Evolutionary conservation across 2,797 vertebrate species (phyloP), one percentile per base, ranked within the genome.

Genomic region (Mormyrus proboscirostris): DNA sequence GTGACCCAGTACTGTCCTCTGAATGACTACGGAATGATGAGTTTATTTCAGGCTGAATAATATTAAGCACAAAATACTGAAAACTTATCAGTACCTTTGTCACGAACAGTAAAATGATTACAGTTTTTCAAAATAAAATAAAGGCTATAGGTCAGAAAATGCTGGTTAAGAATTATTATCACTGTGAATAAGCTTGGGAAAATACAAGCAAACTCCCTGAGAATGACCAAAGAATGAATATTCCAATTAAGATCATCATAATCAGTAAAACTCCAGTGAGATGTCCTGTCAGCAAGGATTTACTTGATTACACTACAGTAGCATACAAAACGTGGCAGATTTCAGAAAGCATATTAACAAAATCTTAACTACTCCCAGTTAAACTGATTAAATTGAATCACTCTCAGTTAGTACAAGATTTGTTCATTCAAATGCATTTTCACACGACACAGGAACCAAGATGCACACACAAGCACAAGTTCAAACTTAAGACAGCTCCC

Each of bases 391-490:
- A 82, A 82, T 10, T 9, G 38, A 44, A 82, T 44, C 76, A 44
- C 41, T 33, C 76, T 47, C 76, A n/a, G 41, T 79, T 79, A 82
- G 47, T 47, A 82, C 38, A 82, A 47, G 19, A 82, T 47, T 47
- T 47, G 76, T 47, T 82, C 73, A 82, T 47, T 82, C 76, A 47
- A 82, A 82, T 82, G 76, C 76, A 82, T 47, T 82, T 82, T 47
- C 16, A 82, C 38, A 82, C 41, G 8, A 82, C 76, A 82, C 41
- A 47, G 19, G 69, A 76, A 76, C 33, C 41, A 47, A 82, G 76
- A 82, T 82, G 76, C 76, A 82, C 76, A 82, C 76, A 82, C 41
- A 82, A 47, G 41, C 76, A 82, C 7, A 2, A 47, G 76, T 82
- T 47, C 33, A 47, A 82, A 44, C 19, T 82, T 82, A 76, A 76